Conservation (phyloP, 2,888 invertebrate species). For the Axea sp. region DNA sequence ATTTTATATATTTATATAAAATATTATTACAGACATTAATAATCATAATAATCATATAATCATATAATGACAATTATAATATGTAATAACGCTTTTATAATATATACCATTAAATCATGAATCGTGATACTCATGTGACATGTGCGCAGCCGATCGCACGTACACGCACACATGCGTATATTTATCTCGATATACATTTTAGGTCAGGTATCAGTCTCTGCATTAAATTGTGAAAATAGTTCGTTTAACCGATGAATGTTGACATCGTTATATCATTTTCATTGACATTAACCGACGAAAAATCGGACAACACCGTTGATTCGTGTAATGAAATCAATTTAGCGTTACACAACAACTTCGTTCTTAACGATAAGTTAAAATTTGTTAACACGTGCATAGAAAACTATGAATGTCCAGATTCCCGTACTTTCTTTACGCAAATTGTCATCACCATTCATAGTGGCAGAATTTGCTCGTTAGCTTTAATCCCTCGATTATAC, state of each 20-base stretch:
- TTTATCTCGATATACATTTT: conserved; percentile 67
- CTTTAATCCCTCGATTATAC: neutral
- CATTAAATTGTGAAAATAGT: conserved; percentile 71
- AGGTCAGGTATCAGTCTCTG: conserved; percentile 75
- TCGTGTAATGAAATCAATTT: conserved; percentile 41
- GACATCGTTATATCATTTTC: conserved; percentile 45
- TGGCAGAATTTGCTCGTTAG: conserved; percentile 9
- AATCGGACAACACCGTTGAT: conserved; percentile 33
- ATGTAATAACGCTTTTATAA: conserved; percentile 61
- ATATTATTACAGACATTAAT: conserved; percentile 64
- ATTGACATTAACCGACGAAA: conserved; percentile 42
- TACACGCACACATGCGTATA: conserved; percentile 6
- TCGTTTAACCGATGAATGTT: conserved; percentile 56
- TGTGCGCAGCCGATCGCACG: neutral
- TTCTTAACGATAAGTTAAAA: conserved; percentile 43
- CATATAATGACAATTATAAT: conserved; percentile 63
- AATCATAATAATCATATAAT: conserved; percentile 57
- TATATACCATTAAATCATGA: conserved; percentile 66
- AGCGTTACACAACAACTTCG: conserved; percentile 31
- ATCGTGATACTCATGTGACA: conserved; percentile 63
- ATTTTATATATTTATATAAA: conserved; percentile 64
- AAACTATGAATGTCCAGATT: conserved; percentile 50
- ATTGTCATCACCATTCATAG: neutral
- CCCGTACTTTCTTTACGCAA: conserved; percentile 31
- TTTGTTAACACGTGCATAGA: conserved; percentile 37